phyloP scores from a whole-genome alignment of 2,888 invertebrate genomes.

The Parnassius glacialis region DNA sequence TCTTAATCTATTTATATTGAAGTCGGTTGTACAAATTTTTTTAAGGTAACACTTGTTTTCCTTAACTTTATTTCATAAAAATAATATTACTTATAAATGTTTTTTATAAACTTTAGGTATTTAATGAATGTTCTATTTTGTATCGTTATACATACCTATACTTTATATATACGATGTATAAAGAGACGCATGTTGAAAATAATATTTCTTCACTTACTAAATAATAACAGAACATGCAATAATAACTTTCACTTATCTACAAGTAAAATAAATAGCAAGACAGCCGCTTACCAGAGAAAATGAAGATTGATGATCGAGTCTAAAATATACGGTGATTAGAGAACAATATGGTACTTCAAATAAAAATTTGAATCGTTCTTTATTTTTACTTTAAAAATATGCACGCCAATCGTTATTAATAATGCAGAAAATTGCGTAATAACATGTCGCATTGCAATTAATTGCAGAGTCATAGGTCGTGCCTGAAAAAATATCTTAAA shows the following conservation, averaged over 20 bases:
- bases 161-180: too few relatives aligned
- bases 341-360: slow-evolving; percentile 31
- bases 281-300: slow-evolving; percentile 62
- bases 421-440: too few relatives aligned
- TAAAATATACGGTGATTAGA: slow-evolving; percentile 55
- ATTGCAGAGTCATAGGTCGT: slow-evolving; percentile 25
- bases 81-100: too few relatives aligned
- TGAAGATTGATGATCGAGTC: slow-evolving; percentile 71
- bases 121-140: too few relatives aligned
- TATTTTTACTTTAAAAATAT: background rate
- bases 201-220: slow-evolving; percentile 22
- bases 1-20: too few relatives aligned
- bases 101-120: too few relatives aligned
- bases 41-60: too few relatives aligned
- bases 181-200: too few relatives aligned
- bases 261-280: slow-evolving; percentile 67
- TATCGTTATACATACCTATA: too few relatives aligned
- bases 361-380: background rate
- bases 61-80: too few relatives aligned
- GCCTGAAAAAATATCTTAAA: slow-evolving; percentile 21
- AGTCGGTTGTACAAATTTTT: too few relatives aligned
- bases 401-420: background rate
- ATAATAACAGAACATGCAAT: slow-evolving; percentile 50
- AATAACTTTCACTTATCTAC: slow-evolving; percentile 71
- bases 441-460: slow-evolving; percentile 17